Evolutionary conservation across 1,140 invertebrate species (phyloP), one percentile per base, ranked within the genome.

Genomic region (Trachymyrmex cornetzi): DNA sequence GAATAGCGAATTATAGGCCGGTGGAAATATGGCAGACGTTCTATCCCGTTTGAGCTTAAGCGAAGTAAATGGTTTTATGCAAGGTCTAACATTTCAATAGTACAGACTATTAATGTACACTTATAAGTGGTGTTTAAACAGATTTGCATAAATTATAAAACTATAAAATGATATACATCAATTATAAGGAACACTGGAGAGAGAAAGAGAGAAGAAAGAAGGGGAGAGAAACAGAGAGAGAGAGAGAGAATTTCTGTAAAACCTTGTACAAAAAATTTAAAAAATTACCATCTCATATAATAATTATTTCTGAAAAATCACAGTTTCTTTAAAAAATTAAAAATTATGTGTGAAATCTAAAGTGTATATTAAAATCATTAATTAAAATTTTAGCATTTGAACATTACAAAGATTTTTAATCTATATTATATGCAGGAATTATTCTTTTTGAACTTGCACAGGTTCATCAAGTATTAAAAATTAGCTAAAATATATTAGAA

Each of bases 81-180:
- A 80, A 53, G 12, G 30, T 34, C 30, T 55, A 53, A 53, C 3
- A 5, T 79, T 30, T 66, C 44, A 22, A 22, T n/a, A 71, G 1
- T 19, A 1, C 14, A 16, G 14, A 24, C 11, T 44, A 71, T 71
- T 71, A 80, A 66, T 9, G 11, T 61, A 3, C 61, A 55, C 55
- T n/a, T 77, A n/a, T 3, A 48, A 44, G 2, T 30, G 4, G n/a
- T 38, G 34, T 38, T 34, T 22, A 38, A 0, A 22, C 14, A 55
- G 9, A 71, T 50, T 67, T 57, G n/a, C n/a, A 34, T 44, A 48
- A 75, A 79, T 44, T 57, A 44, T 34, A 77, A 44, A 6, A 63
- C 1, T 7, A 9, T n/a, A 38, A 44, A 44, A 38, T 77, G 5
- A 63, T 19, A 48, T 63, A 63, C 38, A 24, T 75, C n/a, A 19